These are phyloP conservation scores for Eumacrocentrus americanus DNA, from an alignment of 2,888 invertebrate species.

Conservation along the genomic window DNA sequence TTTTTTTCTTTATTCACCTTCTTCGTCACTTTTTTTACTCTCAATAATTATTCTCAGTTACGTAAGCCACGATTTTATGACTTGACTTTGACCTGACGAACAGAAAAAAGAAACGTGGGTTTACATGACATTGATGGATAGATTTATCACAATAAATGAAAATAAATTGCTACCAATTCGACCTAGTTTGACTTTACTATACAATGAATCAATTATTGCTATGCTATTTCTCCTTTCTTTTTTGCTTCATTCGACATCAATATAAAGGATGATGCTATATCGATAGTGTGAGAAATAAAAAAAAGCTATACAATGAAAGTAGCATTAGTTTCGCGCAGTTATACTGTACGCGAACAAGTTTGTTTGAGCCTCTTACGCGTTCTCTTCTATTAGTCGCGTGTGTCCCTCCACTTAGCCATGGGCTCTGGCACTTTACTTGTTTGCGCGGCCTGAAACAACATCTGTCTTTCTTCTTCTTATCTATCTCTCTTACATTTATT, in stretches of 20 bases:
- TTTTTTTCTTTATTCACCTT: neutral
- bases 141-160: neutral
- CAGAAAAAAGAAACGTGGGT: neutral
- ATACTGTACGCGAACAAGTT: no score
- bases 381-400: conserved; percentile 10
- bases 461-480: conserved; percentile 14
- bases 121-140: neutral
- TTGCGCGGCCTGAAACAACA: conserved; percentile 46
- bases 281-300: no score
- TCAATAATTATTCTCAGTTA: neutral
- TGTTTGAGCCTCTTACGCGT: no score
- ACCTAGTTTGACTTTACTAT: neutral
- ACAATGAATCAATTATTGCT: neutral
- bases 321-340: no score
- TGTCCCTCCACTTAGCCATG: neutral
- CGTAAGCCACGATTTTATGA: neutral
- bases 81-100: neutral
- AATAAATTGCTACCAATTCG: neutral
- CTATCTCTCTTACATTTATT: neutral
- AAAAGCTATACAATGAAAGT: no score
- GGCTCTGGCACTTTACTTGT: conserved; percentile 32
- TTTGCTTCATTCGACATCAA: no score
- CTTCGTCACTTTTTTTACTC: neutral
- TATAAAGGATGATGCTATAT: no score
- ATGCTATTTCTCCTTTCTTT: neutral